Conservation (phyloP, 2,113 vertebrate genomes). For the Maccullochella peelii region DNA sequence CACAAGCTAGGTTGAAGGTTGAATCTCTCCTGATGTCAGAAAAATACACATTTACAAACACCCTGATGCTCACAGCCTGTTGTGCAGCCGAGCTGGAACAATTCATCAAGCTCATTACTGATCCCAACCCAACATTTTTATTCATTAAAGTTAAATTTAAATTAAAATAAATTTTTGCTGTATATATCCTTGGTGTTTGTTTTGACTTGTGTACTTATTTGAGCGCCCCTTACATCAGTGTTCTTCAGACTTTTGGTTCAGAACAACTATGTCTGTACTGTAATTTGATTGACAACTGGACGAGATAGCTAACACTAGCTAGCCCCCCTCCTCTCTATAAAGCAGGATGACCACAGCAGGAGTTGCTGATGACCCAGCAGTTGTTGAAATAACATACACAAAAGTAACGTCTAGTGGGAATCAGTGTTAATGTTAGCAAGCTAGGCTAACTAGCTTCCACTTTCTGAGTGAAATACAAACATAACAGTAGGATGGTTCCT, state of each 20-base stretch:
- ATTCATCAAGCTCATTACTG: too few species aligned
- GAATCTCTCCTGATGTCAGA: not conserved
- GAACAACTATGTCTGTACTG: not conserved
- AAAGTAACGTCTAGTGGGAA: not conserved
- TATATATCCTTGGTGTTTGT: not conserved
- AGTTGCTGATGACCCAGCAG: not conserved
- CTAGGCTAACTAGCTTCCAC: not conserved
- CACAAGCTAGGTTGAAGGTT: not conserved
- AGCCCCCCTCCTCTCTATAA: not conserved
- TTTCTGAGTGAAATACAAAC: not conserved
- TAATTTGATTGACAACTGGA: not conserved
- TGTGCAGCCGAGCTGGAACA: too few species aligned
- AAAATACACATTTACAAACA: conserved; percentile 4
- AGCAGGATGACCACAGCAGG: not conserved
- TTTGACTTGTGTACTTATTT: not conserved
- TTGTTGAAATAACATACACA: not conserved
- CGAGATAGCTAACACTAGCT: not conserved
- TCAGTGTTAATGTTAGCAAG: not conserved
- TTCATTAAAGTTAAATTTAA: too few species aligned
- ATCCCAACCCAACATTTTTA: too few species aligned
- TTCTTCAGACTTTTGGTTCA: not conserved
- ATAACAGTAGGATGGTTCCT: not conserved
- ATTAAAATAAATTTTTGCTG: too few species aligned
- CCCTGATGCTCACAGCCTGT: not conserved
- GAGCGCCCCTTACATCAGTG: not conserved